phyloP scores from a whole-genome alignment of 2,113 vertebrate genomes.

The Lampris incognitus region DNA sequence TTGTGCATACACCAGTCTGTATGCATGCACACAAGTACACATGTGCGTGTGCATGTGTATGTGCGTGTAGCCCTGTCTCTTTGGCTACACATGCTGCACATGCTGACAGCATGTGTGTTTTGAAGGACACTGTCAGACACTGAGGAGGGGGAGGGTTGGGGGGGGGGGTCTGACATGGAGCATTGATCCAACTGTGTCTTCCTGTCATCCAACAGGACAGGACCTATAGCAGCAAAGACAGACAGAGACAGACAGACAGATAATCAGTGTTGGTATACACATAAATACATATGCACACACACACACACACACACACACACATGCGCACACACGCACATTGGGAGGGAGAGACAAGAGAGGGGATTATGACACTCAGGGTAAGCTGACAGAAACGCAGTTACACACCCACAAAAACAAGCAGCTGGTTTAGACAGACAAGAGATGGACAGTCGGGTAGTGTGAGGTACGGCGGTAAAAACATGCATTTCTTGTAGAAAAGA shows the following conservation, averaged over 20 bases:
- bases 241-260: slow-evolving; percentile 45
- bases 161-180: slow-evolving; percentile 13
- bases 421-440: slow-evolving; percentile 6
- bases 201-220: slow-evolving; percentile 50
- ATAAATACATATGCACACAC: neutral
- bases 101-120: slow-evolving; percentile 38
- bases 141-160: neutral
- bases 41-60: neutral
- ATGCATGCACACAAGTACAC: slow-evolving; percentile 9
- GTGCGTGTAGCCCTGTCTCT: neutral
- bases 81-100: neutral
- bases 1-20: neutral
- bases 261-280: slow-evolving; percentile 19
- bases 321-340: neutral
- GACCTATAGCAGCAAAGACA: slow-evolving; percentile 22
- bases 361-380: neutral
- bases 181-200: slow-evolving; percentile 59
- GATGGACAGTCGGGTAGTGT: neutral
- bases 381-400: neutral
- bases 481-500: neutral
- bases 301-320: neutral
- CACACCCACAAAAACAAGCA: neutral
- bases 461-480: too few species aligned
- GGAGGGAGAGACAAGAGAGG: neutral
- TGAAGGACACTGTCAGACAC: slow-evolving; percentile 56